Evolutionary conservation across 1,140 invertebrate species (phyloP), one percentile per base, ranked within the genome.

Genomic region (Caenorhabditis latens): DNA sequence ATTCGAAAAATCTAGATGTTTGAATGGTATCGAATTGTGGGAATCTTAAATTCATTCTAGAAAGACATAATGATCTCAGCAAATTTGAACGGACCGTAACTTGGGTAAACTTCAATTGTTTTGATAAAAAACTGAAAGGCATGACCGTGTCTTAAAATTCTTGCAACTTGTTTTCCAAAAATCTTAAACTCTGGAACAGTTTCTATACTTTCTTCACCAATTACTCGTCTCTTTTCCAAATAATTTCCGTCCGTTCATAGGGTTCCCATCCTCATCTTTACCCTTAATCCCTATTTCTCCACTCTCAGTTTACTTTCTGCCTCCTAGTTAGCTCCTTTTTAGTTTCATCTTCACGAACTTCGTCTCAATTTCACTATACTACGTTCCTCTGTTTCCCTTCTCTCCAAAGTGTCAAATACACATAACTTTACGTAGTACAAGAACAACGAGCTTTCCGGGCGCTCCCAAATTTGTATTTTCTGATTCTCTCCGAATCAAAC

Each of bases 361-460:
- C 71, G n/a, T 79, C 71, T 79, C 71, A 79, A 79, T 79, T 79
- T 79, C 71, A 79, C 71, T 48, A 50, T 79, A 79, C n/a, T 13
- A 46, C 42, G 14, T 19, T 19, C 71, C 71, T 19, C 65, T 65
- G 21, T 48, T 43, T 13, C 46, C 40, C 40, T 14, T 46, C 63
- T 43, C 24, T 53, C 71, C 53, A 79, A 79, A 50, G 71, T 79
- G 71, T 79, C 71, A 79, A 24, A 50, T 79, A 11, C 71, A 79
- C 71, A 79, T 79, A 50, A 75, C 67, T 75, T n/a, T 3, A 16
- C 32, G 7, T 48, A 46, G 43, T 79, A 79, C 42, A 14, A 11
- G n/a, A 32, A 71, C 65, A 71, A 71, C 21, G 24, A 46, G 6
- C 7, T 9, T 14, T 16, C 16, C 40, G n/a, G 71, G n/a, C 71